These are phyloP conservation scores for Pseudorectes ferrugineus DNA, from an alignment of 2,113 vertebrate genomes.

Conservation along the genomic window DNA sequence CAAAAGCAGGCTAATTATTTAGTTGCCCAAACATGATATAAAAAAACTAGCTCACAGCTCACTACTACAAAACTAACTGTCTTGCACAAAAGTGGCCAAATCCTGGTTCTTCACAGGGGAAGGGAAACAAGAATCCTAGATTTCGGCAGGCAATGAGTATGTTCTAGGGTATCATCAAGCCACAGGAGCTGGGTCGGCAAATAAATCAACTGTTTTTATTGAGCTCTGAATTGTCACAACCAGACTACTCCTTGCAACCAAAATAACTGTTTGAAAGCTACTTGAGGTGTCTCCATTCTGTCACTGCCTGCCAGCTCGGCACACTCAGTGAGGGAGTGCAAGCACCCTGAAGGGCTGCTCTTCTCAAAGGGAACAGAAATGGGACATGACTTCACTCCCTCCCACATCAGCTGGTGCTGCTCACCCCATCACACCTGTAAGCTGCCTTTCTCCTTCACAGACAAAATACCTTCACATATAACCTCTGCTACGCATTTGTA, in stretches of 20 bases:
- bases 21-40: conserved; percentile 42
- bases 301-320: background rate
- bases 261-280: background rate
- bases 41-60: conserved; percentile 8
- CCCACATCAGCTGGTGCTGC: background rate
- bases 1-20: conserved; percentile 41
- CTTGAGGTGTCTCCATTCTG: background rate
- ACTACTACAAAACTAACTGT: background rate
- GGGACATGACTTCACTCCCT: background rate
- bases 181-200: background rate
- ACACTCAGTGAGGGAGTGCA: background rate
- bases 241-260: background rate
- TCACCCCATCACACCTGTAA: background rate
- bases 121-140: background rate
- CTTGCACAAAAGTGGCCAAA: background rate
- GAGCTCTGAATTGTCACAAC: background rate
- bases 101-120: background rate
- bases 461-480: background rate
- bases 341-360: background rate
- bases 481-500: background rate
- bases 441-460: background rate
- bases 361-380: background rate
- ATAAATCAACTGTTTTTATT: background rate
- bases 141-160: accelerated
- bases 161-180: background rate